These are phyloP conservation scores for Oreonectes daqikongensis DNA, from an alignment of 2,797 vertebrate species.

Conservation along the genomic window DNA sequence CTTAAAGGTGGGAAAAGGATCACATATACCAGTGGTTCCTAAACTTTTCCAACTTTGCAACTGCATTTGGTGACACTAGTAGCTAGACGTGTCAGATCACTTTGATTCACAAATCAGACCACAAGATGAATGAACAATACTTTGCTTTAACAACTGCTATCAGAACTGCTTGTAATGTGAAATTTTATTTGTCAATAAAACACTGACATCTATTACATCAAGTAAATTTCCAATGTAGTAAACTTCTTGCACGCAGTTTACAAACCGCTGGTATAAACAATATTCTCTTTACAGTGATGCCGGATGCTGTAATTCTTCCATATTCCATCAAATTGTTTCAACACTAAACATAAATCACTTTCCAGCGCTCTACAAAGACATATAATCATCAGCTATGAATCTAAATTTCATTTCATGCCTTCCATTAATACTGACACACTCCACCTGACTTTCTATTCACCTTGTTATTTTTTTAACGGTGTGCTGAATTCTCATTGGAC, in stretches of 20 bases:
- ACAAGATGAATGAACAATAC: background rate
- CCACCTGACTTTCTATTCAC: background rate
- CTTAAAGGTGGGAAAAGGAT: too few species aligned
- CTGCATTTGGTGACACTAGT: background rate
- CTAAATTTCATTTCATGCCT: background rate
- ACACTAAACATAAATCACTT: background rate
- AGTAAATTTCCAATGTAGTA: background rate
- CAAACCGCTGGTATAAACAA: background rate
- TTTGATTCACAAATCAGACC: background rate
- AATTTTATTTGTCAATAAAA: constrained; percentile 8
- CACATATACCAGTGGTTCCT: background rate
- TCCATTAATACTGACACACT: background rate
- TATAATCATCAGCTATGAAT: background rate
- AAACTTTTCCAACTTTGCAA: background rate
- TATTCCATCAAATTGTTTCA: background rate
- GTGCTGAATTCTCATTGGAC: background rate
- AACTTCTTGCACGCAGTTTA: background rate
- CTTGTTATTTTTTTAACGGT: background rate
- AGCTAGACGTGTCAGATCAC: background rate
- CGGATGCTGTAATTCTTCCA: background rate
- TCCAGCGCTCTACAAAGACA: background rate
- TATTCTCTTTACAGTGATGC: background rate
- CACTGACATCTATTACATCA: background rate
- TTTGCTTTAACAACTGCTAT: background rate
- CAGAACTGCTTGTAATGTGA: background rate